Evolutionary conservation across 1,140 invertebrate species (phyloP).

Genomic region (Atopsyche davidsoni): DNA sequence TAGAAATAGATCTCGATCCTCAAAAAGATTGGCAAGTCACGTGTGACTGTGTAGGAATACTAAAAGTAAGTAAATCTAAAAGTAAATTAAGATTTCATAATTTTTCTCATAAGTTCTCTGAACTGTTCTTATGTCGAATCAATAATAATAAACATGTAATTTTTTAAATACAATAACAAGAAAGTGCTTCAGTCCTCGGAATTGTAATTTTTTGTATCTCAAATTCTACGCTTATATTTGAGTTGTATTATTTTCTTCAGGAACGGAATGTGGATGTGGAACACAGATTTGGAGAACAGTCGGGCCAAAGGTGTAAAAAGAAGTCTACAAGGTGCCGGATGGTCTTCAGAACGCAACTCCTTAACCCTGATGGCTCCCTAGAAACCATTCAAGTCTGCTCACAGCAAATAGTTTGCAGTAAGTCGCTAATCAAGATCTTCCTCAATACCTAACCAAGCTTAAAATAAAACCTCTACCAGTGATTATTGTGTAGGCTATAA

Average conservation of each 20-base stretch:
- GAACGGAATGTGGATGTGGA: slow-evolving; percentile 95
- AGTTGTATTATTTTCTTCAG: slow-evolving; percentile 49
- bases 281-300: slow-evolving; percentile 78
- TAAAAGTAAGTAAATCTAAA: slow-evolving; percentile 53
- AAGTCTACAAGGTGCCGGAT: slow-evolving; percentile 92
- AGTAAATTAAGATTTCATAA: neutral
- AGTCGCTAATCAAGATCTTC: slow-evolving; percentile 56
- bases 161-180: neutral
- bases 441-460: no score
- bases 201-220: neutral
- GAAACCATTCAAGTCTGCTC: slow-evolving; percentile 90
- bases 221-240: neutral
- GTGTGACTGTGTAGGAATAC: slow-evolving; percentile 79
- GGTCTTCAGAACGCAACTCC: slow-evolving; percentile 82
- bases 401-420: slow-evolving; percentile 92
- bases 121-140: neutral
- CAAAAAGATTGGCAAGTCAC: slow-evolving; percentile 85
- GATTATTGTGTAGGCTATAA: no score
- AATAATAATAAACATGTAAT: neutral
- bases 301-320: slow-evolving; percentile 71
- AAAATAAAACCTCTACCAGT: no score
- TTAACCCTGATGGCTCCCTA: slow-evolving; percentile 62
- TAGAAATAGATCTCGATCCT: slow-evolving; percentile 86
- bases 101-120: neutral
- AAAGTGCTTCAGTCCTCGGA: neutral